Base-by-base conservation (phyloP, 1,140 invertebrate genomes). In the Anoplophora glabripennis region DNA sequence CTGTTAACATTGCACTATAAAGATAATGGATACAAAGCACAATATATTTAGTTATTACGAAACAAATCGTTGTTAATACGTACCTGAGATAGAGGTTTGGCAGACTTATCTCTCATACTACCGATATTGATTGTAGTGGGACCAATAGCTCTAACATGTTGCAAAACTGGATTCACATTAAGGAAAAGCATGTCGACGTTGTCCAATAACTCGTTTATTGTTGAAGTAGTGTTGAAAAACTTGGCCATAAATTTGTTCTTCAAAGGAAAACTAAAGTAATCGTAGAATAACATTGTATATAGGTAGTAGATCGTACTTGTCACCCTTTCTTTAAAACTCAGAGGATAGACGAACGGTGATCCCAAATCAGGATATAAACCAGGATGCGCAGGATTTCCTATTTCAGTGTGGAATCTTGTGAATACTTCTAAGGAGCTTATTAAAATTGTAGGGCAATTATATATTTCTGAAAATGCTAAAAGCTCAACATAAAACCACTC, bases 61-160 rank as follows among this genome's bases (percentile, higher is more conserved):
- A n/a, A n/a, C n/a, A n/a, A n/a, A n/a, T n/a, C n/a, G n/a, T n/a
- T n/a, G n/a, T n/a, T n/a, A n/a, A n/a, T n/a, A n/a, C n/a, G n/a
- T n/a, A n/a, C n/a, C n/a, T n/a, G n/a, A n/a, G n/a, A n/a, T n/a
- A 28, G 21, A 28, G 2, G 21, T 28, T 28, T 28, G 5, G 21
- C 2, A 3, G 21, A 28, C 5, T 28, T 28, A 5, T 28, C 5
- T 28, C 21, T 28, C 21, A 28, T 3, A 40, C 77, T 28, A 28
- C 21, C 76, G 38, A 82, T 65, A 52, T 78, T 73, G 11, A 82
- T 61, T 7, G 79, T 72, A 54, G 67, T 75, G 9, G 80, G 78
- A 7, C 76, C 73, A 7, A 72, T 65, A 10, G 80, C 76, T 38
- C 75, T 71, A 37, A 75, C 73, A 36, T 74, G 72, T 44, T 75